Percentiles rank a stretch among this genome's conserved stretches.
Evolutionary conservation across 2,888 invertebrate genomes (phyloP).

Genomic region (Synergus umbraculus): DNA sequence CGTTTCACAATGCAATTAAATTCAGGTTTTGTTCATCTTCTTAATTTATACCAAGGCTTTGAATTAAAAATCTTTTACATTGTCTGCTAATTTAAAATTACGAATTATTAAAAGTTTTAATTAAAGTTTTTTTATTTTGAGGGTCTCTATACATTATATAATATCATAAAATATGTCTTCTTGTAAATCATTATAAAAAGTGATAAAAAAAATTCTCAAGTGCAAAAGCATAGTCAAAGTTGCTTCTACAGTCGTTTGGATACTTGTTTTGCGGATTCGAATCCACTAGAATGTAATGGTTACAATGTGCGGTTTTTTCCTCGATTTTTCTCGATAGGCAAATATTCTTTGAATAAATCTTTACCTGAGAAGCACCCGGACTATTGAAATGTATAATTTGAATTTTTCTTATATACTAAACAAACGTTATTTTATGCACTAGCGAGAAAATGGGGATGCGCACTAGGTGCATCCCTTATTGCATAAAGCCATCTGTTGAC

Average conservation of each 20-base stretch:
- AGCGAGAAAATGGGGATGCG: conserved; percentile 43
- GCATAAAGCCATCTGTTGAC: conserved; percentile 41
- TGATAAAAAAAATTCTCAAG: conserved; percentile 41
- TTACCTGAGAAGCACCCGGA: conserved; percentile 62
- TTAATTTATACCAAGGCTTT: too few relatives aligned
- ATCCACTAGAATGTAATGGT: conserved; percentile 56
- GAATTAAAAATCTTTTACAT: too few relatives aligned
- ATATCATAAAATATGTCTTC: too few relatives aligned
- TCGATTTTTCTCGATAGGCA: conserved; percentile 57
- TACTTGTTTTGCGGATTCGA: conserved; percentile 54
- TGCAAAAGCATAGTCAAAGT: conserved; percentile 59
- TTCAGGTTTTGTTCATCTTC: too few relatives aligned
- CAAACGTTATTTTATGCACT: conserved; percentile 31
- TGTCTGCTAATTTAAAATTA: too few relatives aligned
- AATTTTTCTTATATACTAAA: conserved; percentile 55
- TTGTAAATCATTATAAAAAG: background rate
- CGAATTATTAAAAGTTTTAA: too few relatives aligned
- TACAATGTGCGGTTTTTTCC: conserved; percentile 58
- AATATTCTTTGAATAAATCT: conserved; percentile 59
- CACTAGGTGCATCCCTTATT: conserved; percentile 35
- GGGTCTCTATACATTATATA: too few relatives aligned
- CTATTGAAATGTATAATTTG: conserved; percentile 50
- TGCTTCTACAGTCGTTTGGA: conserved; percentile 61
- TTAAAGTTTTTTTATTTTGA: too few relatives aligned
- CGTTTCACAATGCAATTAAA: too few relatives aligned